Evolutionary conservation across 2,888 invertebrate species (phyloP).

Genomic region (Bombylius discolor): DNA sequence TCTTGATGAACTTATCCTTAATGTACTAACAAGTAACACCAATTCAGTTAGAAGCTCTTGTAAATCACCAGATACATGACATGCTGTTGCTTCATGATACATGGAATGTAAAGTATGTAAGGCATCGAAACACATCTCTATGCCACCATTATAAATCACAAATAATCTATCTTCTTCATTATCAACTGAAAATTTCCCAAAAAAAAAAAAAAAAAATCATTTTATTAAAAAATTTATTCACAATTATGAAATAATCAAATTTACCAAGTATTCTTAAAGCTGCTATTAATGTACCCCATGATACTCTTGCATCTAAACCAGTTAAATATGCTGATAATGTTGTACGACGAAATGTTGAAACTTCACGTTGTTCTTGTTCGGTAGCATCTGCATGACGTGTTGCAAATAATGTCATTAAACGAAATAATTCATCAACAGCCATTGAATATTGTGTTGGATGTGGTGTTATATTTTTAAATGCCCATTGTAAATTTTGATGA

Average conservation of each 20-base stretch:
- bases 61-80: constrained; percentile 71
- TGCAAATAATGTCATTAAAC: constrained; percentile 79
- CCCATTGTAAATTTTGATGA: constrained; percentile 94
- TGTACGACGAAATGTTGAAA: constrained; percentile 70
- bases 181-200: constrained; percentile 44
- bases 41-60: constrained; percentile 70
- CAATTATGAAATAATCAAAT: not conserved
- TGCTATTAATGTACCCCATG: constrained; percentile 88
- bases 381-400: constrained; percentile 66
- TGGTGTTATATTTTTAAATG: constrained; percentile 92
- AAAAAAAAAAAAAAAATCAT: not conserved
- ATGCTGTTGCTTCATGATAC: constrained; percentile 87
- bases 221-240: not conserved
- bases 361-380: constrained; percentile 65
- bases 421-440: constrained; percentile 85
- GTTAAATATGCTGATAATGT: constrained; percentile 81
- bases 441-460: constrained; percentile 86
- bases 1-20: constrained; percentile 45
- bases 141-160: constrained; percentile 80
- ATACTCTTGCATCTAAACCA: constrained; percentile 77
- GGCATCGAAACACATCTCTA: constrained; percentile 57
- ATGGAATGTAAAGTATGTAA: constrained; percentile 83
- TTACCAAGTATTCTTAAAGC: constrained; percentile 65
- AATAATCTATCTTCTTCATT: constrained; percentile 78
- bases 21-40: constrained; percentile 55